phyloP scores from a whole-genome alignment of 2,888 invertebrate genomes.

The Dendrolimus pini region DNA sequence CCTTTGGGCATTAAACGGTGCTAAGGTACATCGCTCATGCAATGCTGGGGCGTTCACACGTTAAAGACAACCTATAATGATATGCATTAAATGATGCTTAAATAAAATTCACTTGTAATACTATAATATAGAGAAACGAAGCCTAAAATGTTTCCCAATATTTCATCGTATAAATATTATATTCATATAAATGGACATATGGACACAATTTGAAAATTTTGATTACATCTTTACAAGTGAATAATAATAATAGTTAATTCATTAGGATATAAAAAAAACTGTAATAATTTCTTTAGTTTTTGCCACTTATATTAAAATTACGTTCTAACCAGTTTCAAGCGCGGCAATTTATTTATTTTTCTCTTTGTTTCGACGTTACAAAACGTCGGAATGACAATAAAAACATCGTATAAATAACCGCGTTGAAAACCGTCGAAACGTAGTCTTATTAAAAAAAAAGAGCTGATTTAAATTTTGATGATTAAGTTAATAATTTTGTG shows the following conservation, averaged over 20 bases:
- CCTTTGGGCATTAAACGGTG: conserved; percentile 20
- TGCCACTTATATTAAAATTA: too few species aligned
- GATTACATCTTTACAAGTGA: background rate
- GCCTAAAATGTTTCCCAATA: background rate
- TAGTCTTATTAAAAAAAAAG: too few species aligned
- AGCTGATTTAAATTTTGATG: background rate
- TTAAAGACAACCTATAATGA: conserved; percentile 4
- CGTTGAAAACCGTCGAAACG: too few species aligned
- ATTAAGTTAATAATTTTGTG: background rate
- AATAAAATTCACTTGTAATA: background rate
- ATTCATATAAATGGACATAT: too few species aligned
- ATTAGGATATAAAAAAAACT: background rate
- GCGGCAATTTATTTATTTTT: too few species aligned
- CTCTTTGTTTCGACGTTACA: too few species aligned
- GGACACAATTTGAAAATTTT: background rate
- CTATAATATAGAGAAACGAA: background rate
- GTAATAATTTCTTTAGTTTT: background rate
- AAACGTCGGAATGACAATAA: too few species aligned
- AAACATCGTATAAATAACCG: too few species aligned
- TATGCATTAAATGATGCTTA: background rate
- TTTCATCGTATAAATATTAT: background rate
- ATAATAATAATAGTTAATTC: background rate
- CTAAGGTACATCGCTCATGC: conserved; percentile 41
- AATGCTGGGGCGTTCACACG: conserved; percentile 48
- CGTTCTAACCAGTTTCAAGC: too few species aligned